These are phyloP conservation scores for Prionchulus punctatus DNA, from an alignment of 2,888 invertebrate genomes.

Conservation along the genomic window DNA sequence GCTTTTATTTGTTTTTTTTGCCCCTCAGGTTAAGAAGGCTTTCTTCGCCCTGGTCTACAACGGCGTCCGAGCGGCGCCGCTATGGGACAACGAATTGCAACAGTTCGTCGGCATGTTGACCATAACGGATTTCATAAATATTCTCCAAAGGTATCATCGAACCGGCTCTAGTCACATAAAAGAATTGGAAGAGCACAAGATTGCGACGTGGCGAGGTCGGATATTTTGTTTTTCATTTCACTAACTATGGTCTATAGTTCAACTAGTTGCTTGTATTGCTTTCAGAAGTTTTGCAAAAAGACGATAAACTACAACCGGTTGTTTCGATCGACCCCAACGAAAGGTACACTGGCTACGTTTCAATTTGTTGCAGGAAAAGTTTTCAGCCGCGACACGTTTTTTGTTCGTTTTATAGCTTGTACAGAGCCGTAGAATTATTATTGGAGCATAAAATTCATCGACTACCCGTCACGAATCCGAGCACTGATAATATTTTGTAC, in stretches of 20 bases:
- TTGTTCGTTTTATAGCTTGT: no score
- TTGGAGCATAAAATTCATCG: conserved; percentile 36
- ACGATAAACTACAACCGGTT: conserved; percentile 31
- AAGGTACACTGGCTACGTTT: conserved; percentile 23
- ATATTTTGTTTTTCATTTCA: no score
- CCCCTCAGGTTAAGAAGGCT: conserved; percentile 60
- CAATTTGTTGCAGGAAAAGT: no score
- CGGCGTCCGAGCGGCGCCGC: conserved; percentile 41
- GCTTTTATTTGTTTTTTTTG: no score
- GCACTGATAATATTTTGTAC: conserved; percentile 40
- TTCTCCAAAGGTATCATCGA: conserved; percentile 31
- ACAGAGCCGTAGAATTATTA: conserved; percentile 37
- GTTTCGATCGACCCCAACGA: conserved; percentile 39
- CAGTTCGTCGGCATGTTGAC: conserved; percentile 52
- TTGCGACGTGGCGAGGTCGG: conserved; percentile 42
- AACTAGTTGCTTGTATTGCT: no score
- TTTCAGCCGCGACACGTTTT: no score
- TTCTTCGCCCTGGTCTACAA: conserved; percentile 98
- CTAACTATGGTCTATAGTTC: no score
- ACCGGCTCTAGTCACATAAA: conserved; percentile 29
- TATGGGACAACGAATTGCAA: conserved; percentile 85
- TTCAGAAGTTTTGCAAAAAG: conserved; percentile 31
- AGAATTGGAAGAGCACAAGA: conserved; percentile 41
- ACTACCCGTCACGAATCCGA: conserved; percentile 38
- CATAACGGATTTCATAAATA: conserved; percentile 42